Base-by-base conservation (phyloP, 2,888 invertebrate genomes). In the Heliconius cydno region DNA sequence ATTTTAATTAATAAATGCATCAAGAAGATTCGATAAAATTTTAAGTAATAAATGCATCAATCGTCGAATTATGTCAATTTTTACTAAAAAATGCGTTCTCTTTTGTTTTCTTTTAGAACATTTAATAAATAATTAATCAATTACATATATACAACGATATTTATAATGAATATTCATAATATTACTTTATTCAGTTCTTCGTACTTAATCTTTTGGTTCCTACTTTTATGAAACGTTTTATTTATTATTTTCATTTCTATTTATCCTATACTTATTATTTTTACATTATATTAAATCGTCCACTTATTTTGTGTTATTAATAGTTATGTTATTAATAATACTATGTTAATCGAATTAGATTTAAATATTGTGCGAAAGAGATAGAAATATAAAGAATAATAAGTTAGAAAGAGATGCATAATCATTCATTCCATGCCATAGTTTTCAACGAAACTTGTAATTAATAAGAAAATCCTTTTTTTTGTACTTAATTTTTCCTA, bases 401-500 rank as follows among this genome's bases (percentile, higher is more conserved):
- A n/a, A 9, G 12, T 34, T 73, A 73, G 57, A 60, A 34, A 60
- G 73, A 60, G 57, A 73, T 30, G 34, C 34, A 46, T 52, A 30
- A 57, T n/a, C 57, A 34, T 22, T 72, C 34, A 41, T 66, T 38
- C 25, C 65, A 78, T 71, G 82, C 82, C 82, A 82, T 82, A 80
- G n/a, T 76, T 34, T 28, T 79, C 82, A 82, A 80, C 82, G 82
- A 82, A 57, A 81, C 25, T 72, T 75, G 34, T 34, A 66, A 25
- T 67, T 76, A 63, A 34, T 57, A 73, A 73, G 34, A 73, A 68
- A 72, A 52, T 7, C 34, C 25, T 75, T 75, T 83, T 28, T 34
- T 34, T 83, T 83, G 81, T 83, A 83, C 83, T 83, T 82, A 82
- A 82, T 77, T 78, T 73, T 82, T 81, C 76, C 75, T 83, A 81